phyloP scores from a whole-genome alignment of 53 echinoderm and acorn worm genomes.

The Arbacia lixula region DNA sequence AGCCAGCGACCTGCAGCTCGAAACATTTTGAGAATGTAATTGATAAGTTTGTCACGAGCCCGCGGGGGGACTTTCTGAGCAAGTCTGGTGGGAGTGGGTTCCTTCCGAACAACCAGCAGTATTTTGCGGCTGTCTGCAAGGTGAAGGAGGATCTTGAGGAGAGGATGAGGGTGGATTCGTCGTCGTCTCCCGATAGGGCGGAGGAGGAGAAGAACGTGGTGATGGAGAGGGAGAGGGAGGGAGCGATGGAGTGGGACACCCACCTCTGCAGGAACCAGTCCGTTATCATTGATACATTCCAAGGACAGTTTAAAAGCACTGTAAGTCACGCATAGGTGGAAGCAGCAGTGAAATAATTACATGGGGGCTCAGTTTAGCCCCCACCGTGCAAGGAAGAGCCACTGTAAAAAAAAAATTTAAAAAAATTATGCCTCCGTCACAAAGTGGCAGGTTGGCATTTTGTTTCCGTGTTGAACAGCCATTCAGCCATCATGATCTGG shows the following conservation, averaged over 20 bases:
- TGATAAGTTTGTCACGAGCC: slow-evolving; percentile 23
- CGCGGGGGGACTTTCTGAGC: slow-evolving; percentile 7
- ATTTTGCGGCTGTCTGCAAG: slow-evolving; percentile 48
- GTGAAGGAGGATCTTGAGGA: slow-evolving; percentile 64
- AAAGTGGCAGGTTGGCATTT: no score
- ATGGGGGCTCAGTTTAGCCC: no score
- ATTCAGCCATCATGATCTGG: no score
- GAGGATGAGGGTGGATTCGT: slow-evolving; percentile 62
- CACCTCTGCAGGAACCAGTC: slow-evolving; percentile 84
- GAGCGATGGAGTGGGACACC: slow-evolving; percentile 84
- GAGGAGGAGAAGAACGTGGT: slow-evolving; percentile 43
- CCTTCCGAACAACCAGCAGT: slow-evolving; percentile 78
- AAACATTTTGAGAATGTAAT: slow-evolving; percentile 20
- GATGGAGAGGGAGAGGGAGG: slow-evolving; percentile 59
- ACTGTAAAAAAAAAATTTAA: no score
- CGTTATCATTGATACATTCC: slow-evolving; percentile 92
- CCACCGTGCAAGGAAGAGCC: no score
- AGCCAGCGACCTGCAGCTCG: slow-evolving; percentile 33
- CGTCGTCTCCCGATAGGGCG: not conserved
- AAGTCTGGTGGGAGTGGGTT: slow-evolving; percentile 52
- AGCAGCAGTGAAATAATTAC: no score
- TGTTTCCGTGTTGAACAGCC: no score
- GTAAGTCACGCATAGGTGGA: no score
- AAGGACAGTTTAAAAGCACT: slow-evolving; percentile 99
- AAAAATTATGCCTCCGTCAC: no score